Percentiles rank a stretch among this genome's conserved stretches.
Evolutionary conservation across 2,888 invertebrate genomes (phyloP).

Genomic region (Chymomyza amoena): DNA sequence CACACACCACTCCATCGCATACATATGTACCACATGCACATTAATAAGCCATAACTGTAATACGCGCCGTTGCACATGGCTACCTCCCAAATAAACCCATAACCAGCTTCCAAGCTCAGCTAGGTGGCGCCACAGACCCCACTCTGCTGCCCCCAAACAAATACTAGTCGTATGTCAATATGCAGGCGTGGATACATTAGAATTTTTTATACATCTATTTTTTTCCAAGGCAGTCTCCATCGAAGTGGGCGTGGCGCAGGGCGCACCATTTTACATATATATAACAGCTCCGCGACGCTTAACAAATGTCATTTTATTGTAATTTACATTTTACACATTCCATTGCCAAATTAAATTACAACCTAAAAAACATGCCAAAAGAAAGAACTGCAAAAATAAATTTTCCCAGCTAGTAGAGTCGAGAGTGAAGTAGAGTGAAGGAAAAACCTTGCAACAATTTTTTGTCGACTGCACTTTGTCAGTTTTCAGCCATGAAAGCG

Average conservation of each 20-base stretch:
- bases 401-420: background rate
- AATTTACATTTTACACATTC: constrained; percentile 38
- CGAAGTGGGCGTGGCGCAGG: constrained; percentile 5
- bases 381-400: background rate
- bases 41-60: constrained; percentile 51
- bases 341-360: constrained; percentile 33
- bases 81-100: constrained; percentile 2
- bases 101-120: background rate
- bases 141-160: constrained; percentile 15
- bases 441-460: constrained; percentile 24
- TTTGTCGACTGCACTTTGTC: constrained; percentile 59
- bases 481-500: constrained; percentile 34
- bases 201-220: constrained; percentile 8
- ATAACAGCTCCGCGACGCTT: background rate
- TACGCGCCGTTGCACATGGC: constrained; percentile 25
- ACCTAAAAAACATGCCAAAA: constrained; percentile 25
- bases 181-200: constrained; percentile 7
- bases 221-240: constrained; percentile 2
- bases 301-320: constrained; percentile 26
- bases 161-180: constrained; percentile 3
- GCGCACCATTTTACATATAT: background rate
- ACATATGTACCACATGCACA: constrained; percentile 30
- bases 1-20: too few species aligned
- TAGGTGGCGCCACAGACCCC: background rate
- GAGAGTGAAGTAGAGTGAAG: background rate